Percentiles rank a stretch among this genome's conserved stretches.
These are phyloP conservation scores for Therioaphis trifolii DNA, from an alignment of 2,888 invertebrate genomes.

Conservation along the genomic window DNA sequence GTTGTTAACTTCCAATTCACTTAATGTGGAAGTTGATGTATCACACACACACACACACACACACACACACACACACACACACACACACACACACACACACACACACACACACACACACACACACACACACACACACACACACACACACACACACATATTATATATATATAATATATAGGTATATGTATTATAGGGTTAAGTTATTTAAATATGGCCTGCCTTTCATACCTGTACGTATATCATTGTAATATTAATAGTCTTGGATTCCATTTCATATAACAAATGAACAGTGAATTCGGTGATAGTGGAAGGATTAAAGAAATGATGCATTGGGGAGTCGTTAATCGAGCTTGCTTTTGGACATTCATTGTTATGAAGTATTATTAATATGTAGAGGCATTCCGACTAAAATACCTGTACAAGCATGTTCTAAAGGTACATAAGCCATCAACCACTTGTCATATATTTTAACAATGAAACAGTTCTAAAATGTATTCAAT, in stretches of 20 bases:
- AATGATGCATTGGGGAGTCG: slow-evolving; percentile 37
- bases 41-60: not conserved
- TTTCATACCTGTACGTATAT: not conserved
- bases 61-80: no score
- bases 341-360: slow-evolving; percentile 43
- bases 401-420: not conserved
- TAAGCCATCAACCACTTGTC: not conserved
- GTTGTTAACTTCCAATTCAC: slow-evolving; percentile 2
- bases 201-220: slow-evolving; percentile 30
- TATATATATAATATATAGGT: no score
- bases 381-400: slow-evolving; percentile 33
- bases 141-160: no score
- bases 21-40: not conserved
- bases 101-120: no score
- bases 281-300: slow-evolving; percentile 2
- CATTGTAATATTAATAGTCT: slow-evolving; percentile 33
- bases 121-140: no score
- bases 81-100: no score
- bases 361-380: slow-evolving; percentile 41
- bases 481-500: not conserved
- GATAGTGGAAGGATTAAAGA: slow-evolving; percentile 36
- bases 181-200: not conserved
- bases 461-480: not conserved
- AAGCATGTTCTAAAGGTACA: not conserved
- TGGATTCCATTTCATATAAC: slow-evolving; percentile 28